Conservation (phyloP, 2,113 vertebrate species). For the Amia ocellicauda region DNA sequence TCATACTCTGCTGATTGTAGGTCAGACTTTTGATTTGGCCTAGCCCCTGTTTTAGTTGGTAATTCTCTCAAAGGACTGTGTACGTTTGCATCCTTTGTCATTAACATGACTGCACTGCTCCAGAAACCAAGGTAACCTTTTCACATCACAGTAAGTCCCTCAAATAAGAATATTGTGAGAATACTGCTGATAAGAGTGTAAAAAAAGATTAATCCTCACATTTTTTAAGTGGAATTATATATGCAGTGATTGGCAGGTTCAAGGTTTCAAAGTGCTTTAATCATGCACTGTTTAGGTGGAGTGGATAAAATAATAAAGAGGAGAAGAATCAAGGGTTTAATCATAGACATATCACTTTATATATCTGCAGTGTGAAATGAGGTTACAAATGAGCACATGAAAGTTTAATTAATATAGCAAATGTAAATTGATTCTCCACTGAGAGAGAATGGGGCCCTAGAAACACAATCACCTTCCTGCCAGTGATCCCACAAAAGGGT, state of each 20-base stretch:
- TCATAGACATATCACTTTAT: conserved; percentile 16
- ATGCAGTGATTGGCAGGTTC: neutral
- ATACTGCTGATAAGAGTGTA: conserved; percentile 6
- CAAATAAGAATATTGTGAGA: conserved; percentile 4
- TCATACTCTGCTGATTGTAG: too few relatives aligned
- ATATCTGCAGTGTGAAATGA: conserved; percentile 21
- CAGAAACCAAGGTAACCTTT: neutral
- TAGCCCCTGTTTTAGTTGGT: too few relatives aligned
- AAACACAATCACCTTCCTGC: too few relatives aligned
- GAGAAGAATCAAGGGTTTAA: conserved; percentile 19
- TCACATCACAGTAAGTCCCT: neutral
- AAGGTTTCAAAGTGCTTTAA: neutral
- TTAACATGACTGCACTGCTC: neutral
- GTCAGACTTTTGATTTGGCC: too few relatives aligned
- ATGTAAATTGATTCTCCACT: conserved; percentile 4
- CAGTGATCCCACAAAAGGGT: conserved; percentile 6
- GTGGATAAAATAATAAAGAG: conserved; percentile 19
- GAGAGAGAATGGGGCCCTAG: neutral
- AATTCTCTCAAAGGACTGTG: too few relatives aligned
- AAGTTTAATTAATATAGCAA: conserved; percentile 16
- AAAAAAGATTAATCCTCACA: neutral
- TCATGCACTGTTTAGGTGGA: conserved; percentile 20
- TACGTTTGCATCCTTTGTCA: neutral
- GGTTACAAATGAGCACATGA: conserved; percentile 13
- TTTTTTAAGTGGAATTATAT: too few relatives aligned